Conservation (phyloP, 2,113 vertebrate species). For the Ctenodactylus gundi region DNA sequence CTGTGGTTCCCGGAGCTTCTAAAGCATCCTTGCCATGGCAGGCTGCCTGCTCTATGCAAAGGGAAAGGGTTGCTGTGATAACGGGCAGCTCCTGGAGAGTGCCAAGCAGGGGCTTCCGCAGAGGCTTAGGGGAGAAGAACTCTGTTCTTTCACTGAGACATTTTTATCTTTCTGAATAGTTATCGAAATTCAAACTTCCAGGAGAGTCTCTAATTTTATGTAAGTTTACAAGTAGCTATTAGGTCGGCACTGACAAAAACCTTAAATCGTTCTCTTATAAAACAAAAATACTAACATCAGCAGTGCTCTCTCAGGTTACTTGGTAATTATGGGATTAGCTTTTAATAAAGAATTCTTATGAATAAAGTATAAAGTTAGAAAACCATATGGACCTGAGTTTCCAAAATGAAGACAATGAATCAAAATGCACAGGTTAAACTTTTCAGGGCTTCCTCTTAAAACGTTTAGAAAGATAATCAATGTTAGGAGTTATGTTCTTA, state of each 20-base stretch:
- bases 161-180: background rate
- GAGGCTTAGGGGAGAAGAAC: background rate
- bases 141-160: background rate
- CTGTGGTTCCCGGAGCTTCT: slow-evolving; percentile 1
- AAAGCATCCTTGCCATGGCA: background rate
- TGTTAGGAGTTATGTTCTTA: background rate
- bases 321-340: slow-evolving; percentile 9
- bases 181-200: background rate
- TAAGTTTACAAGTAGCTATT: background rate
- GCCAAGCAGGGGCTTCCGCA: background rate
- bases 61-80: background rate
- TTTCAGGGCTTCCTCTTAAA: background rate
- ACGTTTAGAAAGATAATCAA: background rate
- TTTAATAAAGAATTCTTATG: background rate
- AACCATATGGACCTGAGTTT: background rate
- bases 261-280: background rate
- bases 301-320: background rate
- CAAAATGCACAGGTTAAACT: background rate
- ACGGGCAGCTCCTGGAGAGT: background rate
- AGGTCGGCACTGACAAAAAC: background rate
- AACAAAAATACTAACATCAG: slow-evolving; percentile 2
- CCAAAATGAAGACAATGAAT: slow-evolving; percentile 22
- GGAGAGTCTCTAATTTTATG: background rate
- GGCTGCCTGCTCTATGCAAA: background rate
- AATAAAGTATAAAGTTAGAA: slow-evolving; percentile 1